These are phyloP conservation scores for Aphodius granarius DNA, from an alignment of 2,888 invertebrate genomes.

Conservation along the genomic window DNA sequence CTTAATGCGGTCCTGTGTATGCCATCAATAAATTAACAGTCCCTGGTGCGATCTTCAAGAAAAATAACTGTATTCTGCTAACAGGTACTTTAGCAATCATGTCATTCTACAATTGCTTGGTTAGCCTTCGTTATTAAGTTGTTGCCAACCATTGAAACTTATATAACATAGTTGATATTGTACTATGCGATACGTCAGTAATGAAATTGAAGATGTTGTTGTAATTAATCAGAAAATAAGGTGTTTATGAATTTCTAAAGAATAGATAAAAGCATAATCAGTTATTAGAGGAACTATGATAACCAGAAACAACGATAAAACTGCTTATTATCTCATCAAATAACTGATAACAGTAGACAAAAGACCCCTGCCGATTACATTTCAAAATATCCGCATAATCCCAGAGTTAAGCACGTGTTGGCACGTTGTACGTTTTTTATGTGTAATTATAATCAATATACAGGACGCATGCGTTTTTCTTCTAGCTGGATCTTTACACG, in stretches of 20 bases:
- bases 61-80: not conserved
- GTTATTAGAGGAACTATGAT: too few species aligned
- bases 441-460: conserved; percentile 24
- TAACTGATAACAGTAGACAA: too few species aligned
- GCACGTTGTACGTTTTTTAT: conserved; percentile 15
- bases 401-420: conserved; percentile 12
- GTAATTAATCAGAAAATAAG: too few species aligned
- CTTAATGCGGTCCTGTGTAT: not conserved
- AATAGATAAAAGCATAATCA: too few species aligned
- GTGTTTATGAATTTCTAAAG: too few species aligned
- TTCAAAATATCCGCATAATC: not conserved
- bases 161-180: not conserved
- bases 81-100: not conserved
- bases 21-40: not conserved
- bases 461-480: conserved; percentile 21
- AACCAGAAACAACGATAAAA: too few species aligned
- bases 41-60: not conserved
- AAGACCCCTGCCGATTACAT: too few species aligned
- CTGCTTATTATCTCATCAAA: too few species aligned
- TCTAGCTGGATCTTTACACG: not conserved
- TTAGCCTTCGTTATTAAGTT: not conserved
- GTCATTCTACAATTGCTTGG: not conserved
- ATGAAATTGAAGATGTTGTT: too few species aligned
- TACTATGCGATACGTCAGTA: too few species aligned
- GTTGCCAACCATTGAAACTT: not conserved